Evolutionary conservation across 2,888 invertebrate genomes (phyloP).

Genomic region (Mythimna albipuncta): DNA sequence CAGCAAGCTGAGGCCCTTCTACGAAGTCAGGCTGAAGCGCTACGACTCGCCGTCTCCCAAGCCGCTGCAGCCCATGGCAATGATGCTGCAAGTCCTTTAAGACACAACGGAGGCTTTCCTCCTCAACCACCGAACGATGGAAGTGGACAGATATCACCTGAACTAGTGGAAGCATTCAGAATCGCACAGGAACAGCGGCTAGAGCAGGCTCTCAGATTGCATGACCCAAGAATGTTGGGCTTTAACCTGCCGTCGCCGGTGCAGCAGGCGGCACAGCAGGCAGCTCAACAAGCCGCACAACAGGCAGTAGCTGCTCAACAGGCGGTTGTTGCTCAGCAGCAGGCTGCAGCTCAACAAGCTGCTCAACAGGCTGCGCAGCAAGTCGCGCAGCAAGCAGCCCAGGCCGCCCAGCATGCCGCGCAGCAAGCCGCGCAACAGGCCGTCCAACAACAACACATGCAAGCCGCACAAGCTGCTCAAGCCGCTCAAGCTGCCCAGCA

Average conservation of each 20-base stretch:
- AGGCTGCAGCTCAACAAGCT: slow-evolving; percentile 73
- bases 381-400: slow-evolving; percentile 77
- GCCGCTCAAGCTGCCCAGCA: slow-evolving; percentile 82
- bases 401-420: slow-evolving; percentile 71
- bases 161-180: slow-evolving; percentile 93
- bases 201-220: slow-evolving; percentile 95
- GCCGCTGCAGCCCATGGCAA: slow-evolving; percentile 91
- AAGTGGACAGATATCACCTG: slow-evolving; percentile 92
- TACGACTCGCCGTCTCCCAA: slow-evolving; percentile 95
- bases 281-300: slow-evolving; percentile 76
- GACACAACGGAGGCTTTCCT: slow-evolving; percentile 88
- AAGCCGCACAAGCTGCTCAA: slow-evolving; percentile 73
- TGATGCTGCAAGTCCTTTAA: slow-evolving; percentile 82
- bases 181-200: slow-evolving; percentile 94
- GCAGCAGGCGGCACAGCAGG: slow-evolving; percentile 85
- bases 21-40: slow-evolving; percentile 96
- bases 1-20: slow-evolving; percentile 95
- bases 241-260: slow-evolving; percentile 92
- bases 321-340: slow-evolving; percentile 63
- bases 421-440: slow-evolving; percentile 68
- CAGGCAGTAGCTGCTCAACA: slow-evolving; percentile 61
- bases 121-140: slow-evolving; percentile 82
- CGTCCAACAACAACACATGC: slow-evolving; percentile 85
- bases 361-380: slow-evolving; percentile 79
- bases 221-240: slow-evolving; percentile 95